Conservation (phyloP, 1,140 invertebrate genomes). For the Babylonia areolata region DNA sequence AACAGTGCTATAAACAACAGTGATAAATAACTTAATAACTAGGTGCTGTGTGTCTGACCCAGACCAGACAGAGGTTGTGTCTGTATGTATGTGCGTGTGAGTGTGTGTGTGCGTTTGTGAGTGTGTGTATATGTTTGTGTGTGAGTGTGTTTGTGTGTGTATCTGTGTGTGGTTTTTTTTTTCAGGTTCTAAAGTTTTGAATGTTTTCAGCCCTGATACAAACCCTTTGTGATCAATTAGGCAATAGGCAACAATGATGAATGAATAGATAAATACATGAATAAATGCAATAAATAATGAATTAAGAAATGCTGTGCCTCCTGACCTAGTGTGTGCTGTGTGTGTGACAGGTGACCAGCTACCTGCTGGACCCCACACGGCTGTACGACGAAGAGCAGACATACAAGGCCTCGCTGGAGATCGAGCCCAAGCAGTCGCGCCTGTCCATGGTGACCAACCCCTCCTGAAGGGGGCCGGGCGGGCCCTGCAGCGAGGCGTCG, state of each 20-base stretch:
- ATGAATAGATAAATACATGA: too few relatives aligned
- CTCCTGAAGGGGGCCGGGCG: conserved; percentile 37
- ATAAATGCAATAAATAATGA: too few relatives aligned
- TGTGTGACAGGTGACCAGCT: conserved; percentile 80
- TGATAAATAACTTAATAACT: too few relatives aligned
- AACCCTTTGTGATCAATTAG: too few relatives aligned
- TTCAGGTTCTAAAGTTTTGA: too few relatives aligned
- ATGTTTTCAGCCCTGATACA: too few relatives aligned
- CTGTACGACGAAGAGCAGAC: conserved; percentile 89
- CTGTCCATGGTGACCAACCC: conserved; percentile 64
- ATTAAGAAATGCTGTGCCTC: too few relatives aligned
- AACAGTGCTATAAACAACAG: too few relatives aligned
- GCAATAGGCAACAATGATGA: too few relatives aligned
- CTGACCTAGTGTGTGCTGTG: not conserved
- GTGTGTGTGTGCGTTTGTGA: not conserved
- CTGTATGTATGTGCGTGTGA: not conserved
- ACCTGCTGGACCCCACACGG: conserved; percentile 84
- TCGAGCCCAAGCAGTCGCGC: conserved; percentile 84
- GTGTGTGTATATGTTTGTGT: too few relatives aligned
- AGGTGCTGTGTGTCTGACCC: too few relatives aligned
- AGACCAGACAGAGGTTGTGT: too few relatives aligned
- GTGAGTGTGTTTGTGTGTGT: not conserved
- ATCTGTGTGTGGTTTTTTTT: not conserved
- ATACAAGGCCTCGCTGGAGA: conserved; percentile 87
- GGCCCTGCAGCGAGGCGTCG: not conserved